Conservation (phyloP, 2,797 vertebrate species). For the Decapterus maruadsi region DNA sequence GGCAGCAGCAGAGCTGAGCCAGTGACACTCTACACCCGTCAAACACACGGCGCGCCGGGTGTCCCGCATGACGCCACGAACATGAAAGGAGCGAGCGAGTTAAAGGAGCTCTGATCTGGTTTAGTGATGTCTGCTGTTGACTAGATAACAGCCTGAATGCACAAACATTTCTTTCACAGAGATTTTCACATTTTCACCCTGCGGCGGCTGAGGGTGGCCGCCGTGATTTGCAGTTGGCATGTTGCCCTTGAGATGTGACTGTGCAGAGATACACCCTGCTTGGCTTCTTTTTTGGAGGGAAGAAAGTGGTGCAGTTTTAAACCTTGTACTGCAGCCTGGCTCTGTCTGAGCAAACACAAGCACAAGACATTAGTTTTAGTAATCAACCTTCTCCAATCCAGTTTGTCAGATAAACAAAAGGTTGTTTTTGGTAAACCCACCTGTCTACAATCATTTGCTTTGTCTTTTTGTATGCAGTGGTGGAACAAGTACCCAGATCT, state of each 20-base stretch:
- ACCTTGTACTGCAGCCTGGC: neutral
- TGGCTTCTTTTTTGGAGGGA: neutral
- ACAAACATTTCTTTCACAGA: conserved; percentile 43
- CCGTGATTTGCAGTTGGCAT: conserved; percentile 34
- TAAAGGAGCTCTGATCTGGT: neutral
- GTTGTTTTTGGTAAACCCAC: neutral
- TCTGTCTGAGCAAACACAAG: conserved; percentile 8
- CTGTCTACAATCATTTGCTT: neutral
- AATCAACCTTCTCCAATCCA: neutral
- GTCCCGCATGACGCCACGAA: neutral
- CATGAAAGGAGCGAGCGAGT: neutral
- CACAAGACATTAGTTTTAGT: neutral
- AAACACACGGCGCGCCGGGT: conserved; percentile 9
- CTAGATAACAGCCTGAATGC: neutral
- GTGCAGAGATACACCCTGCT: conserved; percentile 31
- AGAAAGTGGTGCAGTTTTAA: neutral
- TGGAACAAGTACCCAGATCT: neutral
- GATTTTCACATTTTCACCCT: conserved; percentile 23
- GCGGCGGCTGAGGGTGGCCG: conserved; percentile 11
- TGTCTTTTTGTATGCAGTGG: neutral
- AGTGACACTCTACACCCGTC: conserved; percentile 62
- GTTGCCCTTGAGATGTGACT: conserved; percentile 46
- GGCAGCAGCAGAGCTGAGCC: conserved; percentile 63
- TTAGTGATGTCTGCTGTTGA: neutral
- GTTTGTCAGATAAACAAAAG: neutral